Conservation (phyloP, 2,888 invertebrate species). For the Lasioglossum calceatum region DNA sequence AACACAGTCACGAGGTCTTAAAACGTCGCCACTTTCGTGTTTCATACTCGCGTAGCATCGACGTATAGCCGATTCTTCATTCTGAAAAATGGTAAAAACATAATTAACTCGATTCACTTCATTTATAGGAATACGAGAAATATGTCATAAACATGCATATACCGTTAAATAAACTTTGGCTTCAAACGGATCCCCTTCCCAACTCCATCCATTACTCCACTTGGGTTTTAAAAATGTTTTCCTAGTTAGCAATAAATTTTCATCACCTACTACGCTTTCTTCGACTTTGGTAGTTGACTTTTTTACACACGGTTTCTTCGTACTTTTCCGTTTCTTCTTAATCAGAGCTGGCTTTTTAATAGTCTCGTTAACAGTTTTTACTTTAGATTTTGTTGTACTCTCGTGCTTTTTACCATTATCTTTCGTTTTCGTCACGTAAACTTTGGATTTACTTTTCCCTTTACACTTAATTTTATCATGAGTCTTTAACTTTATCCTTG, state of each 20-base stretch:
- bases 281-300: conserved; percentile 81
- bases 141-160: conserved; percentile 79
- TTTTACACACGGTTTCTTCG: conserved; percentile 80
- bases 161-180: conserved; percentile 95
- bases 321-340: conserved; percentile 84
- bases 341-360: conserved; percentile 67
- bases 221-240: conserved; percentile 86
- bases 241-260: conserved; percentile 81
- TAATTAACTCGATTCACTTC: background rate
- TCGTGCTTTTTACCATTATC: conserved; percentile 62
- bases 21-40: conserved; percentile 93
- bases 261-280: conserved; percentile 79
- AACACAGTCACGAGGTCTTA: conserved; percentile 95
- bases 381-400: conserved; percentile 57
- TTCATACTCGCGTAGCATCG: conserved; percentile 96
- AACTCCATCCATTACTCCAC: conserved; percentile 97
- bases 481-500: conserved; percentile 59
- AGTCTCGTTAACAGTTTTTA: conserved; percentile 46
- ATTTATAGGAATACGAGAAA: background rate
- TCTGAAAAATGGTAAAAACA: conserved; percentile 85
- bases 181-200: conserved; percentile 94
- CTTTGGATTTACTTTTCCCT: conserved; percentile 55
- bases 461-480: conserved; percentile 67
- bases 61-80: conserved; percentile 91
- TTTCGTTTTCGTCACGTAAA: conserved; percentile 46